phyloP scores from a whole-genome alignment of 2,888 invertebrate genomes.

The Tetrapedia diversipes region DNA sequence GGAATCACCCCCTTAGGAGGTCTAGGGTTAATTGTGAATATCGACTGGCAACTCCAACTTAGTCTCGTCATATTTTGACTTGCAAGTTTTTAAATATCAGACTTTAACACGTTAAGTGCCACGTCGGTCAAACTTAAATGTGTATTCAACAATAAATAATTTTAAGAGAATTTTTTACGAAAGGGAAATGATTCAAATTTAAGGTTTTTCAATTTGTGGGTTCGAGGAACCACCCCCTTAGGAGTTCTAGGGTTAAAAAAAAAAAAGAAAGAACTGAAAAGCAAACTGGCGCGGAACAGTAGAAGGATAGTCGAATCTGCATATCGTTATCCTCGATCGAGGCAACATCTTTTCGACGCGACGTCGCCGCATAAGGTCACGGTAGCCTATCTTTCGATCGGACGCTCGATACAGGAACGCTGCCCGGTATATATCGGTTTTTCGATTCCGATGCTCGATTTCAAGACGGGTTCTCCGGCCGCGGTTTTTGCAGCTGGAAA shows the following conservation, averaged over 20 bases:
- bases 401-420: slow-evolving; percentile 3
- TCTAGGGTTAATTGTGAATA: too few relatives aligned
- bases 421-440: not conserved
- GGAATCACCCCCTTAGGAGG: too few relatives aligned
- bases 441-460: slow-evolving; percentile 19
- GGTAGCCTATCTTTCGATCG: slow-evolving; percentile 23
- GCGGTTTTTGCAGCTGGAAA: slow-evolving; percentile 20
- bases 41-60: too few relatives aligned
- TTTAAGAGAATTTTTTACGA: too few relatives aligned
- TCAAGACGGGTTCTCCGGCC: slow-evolving; percentile 5
- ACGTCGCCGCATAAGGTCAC: slow-evolving; percentile 8
- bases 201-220: too few relatives aligned
- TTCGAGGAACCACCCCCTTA: too few relatives aligned
- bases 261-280: slow-evolving; percentile 34
- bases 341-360: slow-evolving; percentile 36
- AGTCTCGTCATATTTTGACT: too few relatives aligned
- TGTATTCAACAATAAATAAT: too few relatives aligned
- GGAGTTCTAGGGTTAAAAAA: slow-evolving; percentile 4
- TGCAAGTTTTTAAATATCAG: too few relatives aligned
- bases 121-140: too few relatives aligned
- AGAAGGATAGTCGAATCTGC: slow-evolving; percentile 32
- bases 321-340: slow-evolving; percentile 23
- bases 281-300: slow-evolving; percentile 1
- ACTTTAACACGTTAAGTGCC: too few relatives aligned
- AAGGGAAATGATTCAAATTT: too few relatives aligned